phyloP scores from a whole-genome alignment of 1,140 invertebrate species.

The Uloborus diversus region DNA sequence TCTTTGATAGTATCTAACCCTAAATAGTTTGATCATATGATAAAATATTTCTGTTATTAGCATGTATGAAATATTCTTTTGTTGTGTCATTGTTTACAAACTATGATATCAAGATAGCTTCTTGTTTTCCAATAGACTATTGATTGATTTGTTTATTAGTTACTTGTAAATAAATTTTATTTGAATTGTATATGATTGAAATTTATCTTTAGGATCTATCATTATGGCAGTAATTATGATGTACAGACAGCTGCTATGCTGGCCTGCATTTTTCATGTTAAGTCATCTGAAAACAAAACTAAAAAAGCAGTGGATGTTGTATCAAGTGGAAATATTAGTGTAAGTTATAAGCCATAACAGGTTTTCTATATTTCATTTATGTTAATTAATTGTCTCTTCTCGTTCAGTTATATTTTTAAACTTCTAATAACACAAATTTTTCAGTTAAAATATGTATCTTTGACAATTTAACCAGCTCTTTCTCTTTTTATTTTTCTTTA shows the following conservation, averaged over 20 bases:
- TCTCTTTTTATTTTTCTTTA: not conserved
- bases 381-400: not conserved
- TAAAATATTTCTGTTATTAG: too few relatives aligned
- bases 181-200: not conserved
- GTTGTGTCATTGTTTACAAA: too few relatives aligned
- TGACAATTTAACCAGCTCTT: not conserved
- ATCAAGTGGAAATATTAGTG: conserved; percentile 21
- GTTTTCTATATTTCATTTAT: not conserved
- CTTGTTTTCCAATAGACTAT: too few relatives aligned
- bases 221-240: conserved; percentile 75
- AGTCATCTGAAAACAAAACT: conserved; percentile 10
- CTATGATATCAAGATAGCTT: too few relatives aligned
- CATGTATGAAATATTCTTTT: too few relatives aligned
- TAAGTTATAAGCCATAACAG: conserved; percentile 43
- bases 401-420: not conserved
- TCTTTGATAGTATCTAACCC: too few relatives aligned
- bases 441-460: not conserved
- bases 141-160: too few relatives aligned
- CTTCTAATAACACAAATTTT: not conserved
- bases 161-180: not conserved
- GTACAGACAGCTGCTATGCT: conserved; percentile 94
- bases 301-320: conserved; percentile 29
- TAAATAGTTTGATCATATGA: too few relatives aligned
- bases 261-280: conserved; percentile 75
- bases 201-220: conserved; percentile 66